Conservation (phyloP, 1,140 invertebrate species). For the Lepeophtheirus salmonis region DNA sequence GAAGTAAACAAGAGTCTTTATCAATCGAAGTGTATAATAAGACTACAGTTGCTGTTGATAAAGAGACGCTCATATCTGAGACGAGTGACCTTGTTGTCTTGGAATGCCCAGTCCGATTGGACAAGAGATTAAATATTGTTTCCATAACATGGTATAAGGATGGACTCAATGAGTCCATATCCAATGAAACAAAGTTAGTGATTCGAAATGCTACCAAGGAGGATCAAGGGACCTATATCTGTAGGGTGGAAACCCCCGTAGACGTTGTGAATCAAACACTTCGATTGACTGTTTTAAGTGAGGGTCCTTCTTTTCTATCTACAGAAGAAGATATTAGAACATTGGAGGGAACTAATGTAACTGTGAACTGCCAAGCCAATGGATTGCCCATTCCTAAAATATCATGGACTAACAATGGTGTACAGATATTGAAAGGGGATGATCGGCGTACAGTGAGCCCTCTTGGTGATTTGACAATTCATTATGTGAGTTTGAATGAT, state of each 20-base stretch:
- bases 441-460: not conserved
- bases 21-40: constrained; percentile 5
- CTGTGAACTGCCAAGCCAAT: constrained; percentile 11
- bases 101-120: not conserved
- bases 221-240: constrained; percentile 13
- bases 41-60: not conserved
- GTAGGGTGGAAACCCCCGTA: not conserved
- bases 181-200: not conserved
- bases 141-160: constrained; percentile 1
- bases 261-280: constrained; percentile 2
- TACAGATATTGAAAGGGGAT: not conserved
- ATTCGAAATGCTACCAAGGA: not conserved
- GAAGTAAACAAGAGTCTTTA: not conserved
- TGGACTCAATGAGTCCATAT: not conserved
- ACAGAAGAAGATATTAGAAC: constrained; percentile 9
- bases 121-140: not conserved
- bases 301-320: constrained; percentile 9
- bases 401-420: not conserved
- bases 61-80: not conserved
- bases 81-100: not conserved
- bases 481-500: not conserved
- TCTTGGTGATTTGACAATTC: constrained; percentile 8
- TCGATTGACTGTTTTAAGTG: constrained; percentile 11
- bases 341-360: not conserved
- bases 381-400: constrained; percentile 6